phyloP scores from a whole-genome alignment of 2,113 vertebrate genomes.

The Gallinago paraguaiae region DNA sequence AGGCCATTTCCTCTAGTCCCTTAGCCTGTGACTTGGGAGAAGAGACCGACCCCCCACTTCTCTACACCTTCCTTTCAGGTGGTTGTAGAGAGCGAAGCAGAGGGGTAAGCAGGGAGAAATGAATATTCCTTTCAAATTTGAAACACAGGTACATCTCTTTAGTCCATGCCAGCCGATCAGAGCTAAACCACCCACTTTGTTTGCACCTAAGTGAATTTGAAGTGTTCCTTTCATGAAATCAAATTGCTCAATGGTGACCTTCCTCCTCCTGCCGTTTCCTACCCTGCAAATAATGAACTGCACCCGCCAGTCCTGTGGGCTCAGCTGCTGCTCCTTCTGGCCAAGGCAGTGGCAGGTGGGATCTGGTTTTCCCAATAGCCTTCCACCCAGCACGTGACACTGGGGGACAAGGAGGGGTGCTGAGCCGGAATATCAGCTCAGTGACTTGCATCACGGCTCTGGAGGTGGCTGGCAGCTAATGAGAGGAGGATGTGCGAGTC shows the following conservation, averaged over 20 bases:
- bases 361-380: not conserved
- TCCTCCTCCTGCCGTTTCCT: not conserved
- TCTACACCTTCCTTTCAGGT: too few species aligned
- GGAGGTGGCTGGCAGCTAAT: not conserved
- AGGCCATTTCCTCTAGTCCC: too few species aligned
- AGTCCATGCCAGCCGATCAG: not conserved
- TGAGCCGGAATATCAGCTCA: rapidly evolving
- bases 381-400: not conserved
- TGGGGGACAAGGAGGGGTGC: rapidly evolving
- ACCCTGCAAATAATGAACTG: not conserved
- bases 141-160: not conserved
- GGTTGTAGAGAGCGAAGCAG: too few species aligned
- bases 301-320: not conserved
- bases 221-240: not conserved
- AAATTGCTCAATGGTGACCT: not conserved
- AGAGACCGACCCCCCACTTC: too few species aligned
- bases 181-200: not conserved
- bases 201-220: not conserved
- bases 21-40: too few species aligned
- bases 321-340: not conserved
- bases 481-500: not conserved
- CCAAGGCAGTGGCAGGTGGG: not conserved
- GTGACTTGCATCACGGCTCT: not conserved
- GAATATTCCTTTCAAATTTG: not conserved
- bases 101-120: not conserved